phyloP scores from a whole-genome alignment of 2,888 invertebrate species.

The Rhamnusium bicolor region DNA sequence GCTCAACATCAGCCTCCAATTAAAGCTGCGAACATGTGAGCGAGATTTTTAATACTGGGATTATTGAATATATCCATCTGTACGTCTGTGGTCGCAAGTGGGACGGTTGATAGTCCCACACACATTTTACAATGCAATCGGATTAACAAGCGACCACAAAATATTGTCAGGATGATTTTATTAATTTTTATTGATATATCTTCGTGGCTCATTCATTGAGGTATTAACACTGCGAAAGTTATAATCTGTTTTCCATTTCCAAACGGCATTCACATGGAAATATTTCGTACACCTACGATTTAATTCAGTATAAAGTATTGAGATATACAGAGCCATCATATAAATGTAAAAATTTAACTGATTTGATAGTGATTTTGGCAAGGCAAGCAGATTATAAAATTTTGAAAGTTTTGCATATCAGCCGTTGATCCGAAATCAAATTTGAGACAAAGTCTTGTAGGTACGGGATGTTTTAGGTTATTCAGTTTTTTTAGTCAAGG shows the following conservation, averaged over 20 bases:
- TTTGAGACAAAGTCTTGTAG: too few species aligned
- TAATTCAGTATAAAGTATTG: too few species aligned
- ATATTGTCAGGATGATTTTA: neutral
- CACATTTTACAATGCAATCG: neutral
- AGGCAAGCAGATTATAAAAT: too few species aligned
- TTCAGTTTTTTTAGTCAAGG: too few species aligned
- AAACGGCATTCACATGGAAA: neutral
- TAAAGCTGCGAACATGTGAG: constrained; percentile 47
- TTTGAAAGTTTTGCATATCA: too few species aligned
- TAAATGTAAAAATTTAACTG: too few species aligned
- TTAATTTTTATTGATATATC: neutral
- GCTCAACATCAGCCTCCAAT: constrained; percentile 51
- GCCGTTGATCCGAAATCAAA: too few species aligned
- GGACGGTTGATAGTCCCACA: constrained; percentile 14
- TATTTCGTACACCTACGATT: neutral
- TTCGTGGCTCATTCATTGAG: neutral
- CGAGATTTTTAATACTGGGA: constrained; percentile 11
- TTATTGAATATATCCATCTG: constrained; percentile 20
- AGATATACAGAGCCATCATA: too few species aligned
- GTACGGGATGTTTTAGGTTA: too few species aligned
- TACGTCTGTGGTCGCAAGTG: constrained; percentile 17
- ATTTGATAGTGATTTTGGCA: too few species aligned
- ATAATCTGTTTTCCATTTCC: neutral
- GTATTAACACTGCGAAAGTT: neutral
- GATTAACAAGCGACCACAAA: constrained; percentile 4